Conservation (phyloP, 2,888 invertebrate species). For the Megalurothrips usitatus region DNA sequence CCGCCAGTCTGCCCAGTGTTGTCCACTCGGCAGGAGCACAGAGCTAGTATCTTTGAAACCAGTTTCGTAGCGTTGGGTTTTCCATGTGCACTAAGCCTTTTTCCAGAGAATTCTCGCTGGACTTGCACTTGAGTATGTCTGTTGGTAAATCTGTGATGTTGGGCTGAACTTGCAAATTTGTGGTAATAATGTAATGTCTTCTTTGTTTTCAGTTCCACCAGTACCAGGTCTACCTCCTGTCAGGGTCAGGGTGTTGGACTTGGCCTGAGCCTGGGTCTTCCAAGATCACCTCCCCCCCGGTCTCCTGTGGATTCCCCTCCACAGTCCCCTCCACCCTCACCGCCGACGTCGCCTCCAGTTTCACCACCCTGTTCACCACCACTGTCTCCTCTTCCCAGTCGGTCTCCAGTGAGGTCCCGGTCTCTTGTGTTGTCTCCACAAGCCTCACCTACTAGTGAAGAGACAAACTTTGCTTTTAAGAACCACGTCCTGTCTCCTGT, state of each 20-base stretch:
- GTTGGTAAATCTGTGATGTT: too few species aligned
- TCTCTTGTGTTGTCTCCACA: not conserved
- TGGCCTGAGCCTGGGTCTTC: not conserved
- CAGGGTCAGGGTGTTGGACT: not conserved
- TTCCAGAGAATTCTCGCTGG: not conserved
- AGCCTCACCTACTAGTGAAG: not conserved
- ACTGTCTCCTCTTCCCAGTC: not conserved
- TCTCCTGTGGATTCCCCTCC: not conserved
- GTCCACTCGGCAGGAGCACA: not conserved
- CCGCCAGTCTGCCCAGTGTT: not conserved
- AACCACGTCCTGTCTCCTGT: slow-evolving; percentile 1
- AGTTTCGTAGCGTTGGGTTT: not conserved
- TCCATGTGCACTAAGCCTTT: not conserved
- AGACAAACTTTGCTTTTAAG: not conserved
- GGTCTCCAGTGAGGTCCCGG: not conserved
- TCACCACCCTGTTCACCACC: not conserved
- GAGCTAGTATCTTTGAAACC: not conserved
- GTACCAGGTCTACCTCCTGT: not conserved
- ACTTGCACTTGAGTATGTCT: too few species aligned
- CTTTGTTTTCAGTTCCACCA: not conserved
- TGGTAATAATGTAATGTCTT: not conserved
- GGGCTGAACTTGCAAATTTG: too few species aligned
- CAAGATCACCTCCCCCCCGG: not conserved
- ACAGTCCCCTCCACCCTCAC: not conserved
- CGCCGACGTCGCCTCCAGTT: not conserved